These are phyloP conservation scores for Agrypnia vestita DNA, from an alignment of 1,140 invertebrate species.

Conservation along the genomic window DNA sequence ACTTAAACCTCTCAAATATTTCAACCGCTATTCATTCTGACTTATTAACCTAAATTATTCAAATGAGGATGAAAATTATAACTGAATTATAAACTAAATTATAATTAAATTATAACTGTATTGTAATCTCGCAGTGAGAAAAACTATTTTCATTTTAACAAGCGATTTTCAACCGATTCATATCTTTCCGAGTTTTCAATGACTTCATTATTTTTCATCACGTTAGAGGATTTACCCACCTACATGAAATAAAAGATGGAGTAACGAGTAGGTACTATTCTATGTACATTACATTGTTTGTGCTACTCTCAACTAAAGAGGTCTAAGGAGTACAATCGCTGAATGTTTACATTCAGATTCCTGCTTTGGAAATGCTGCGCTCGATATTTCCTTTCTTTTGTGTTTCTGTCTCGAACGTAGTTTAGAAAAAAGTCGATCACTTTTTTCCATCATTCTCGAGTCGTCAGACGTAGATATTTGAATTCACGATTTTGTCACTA, in stretches of 20 bases:
- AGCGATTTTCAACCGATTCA: no score
- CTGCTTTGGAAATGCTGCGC: conserved; percentile 20
- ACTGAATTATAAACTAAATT: no score
- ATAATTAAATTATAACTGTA: no score
- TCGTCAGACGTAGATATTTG: no score
- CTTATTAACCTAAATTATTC: no score
- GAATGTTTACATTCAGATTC: conserved; percentile 52
- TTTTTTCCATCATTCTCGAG: background rate
- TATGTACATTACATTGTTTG: conserved; percentile 44
- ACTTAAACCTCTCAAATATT: no score
- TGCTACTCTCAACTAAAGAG: conserved; percentile 34
- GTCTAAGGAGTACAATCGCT: conserved; percentile 28
- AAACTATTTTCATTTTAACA: no score
- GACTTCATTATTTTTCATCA: conserved; percentile 42
- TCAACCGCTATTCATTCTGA: no score
- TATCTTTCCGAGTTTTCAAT: conserved; percentile 5
- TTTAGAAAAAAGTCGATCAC: background rate
- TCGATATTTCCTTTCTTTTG: conserved; percentile 53
- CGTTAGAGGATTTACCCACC: background rate
- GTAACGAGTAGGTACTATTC: conserved; percentile 39
- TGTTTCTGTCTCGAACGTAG: conserved; percentile 1
- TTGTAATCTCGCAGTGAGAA: no score
- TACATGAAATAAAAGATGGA: conserved; percentile 8
- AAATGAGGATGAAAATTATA: no score
- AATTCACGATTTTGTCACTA: no score